These are phyloP conservation scores for Monodelphis domestica DNA, from an alignment of 2,797 vertebrate genomes.

Conservation along the genomic window DNA sequence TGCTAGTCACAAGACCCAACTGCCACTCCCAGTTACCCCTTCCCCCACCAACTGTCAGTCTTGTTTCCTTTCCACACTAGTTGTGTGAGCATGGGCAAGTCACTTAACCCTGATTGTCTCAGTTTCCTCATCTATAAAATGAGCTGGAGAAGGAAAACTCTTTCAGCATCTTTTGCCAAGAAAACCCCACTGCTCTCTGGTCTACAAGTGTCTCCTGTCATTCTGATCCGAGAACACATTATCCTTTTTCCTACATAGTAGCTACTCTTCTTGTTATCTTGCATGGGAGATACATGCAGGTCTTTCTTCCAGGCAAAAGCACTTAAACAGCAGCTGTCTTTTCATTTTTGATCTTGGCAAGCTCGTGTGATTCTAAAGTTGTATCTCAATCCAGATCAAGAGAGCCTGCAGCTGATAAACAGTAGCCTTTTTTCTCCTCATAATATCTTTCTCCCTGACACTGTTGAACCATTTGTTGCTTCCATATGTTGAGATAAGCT, in stretches of 20 bases:
- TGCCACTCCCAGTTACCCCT: too few species aligned
- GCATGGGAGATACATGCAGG: neutral
- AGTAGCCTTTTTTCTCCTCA: neutral
- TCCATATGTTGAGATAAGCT: neutral
- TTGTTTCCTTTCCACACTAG: too few species aligned
- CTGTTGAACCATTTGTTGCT: neutral
- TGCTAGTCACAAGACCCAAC: too few species aligned
- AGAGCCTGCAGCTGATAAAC: neutral
- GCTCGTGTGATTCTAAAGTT: neutral
- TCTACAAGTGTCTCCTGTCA: neutral
- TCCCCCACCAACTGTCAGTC: too few species aligned
- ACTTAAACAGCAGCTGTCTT: neutral
- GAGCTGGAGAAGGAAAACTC: too few species aligned
- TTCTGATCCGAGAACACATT: neutral
- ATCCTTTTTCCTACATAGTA: neutral
- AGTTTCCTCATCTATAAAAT: too few species aligned
- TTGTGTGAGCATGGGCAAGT: too few species aligned
- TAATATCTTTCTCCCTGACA: neutral
- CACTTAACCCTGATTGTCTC: too few species aligned
- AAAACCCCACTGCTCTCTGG: neutral
- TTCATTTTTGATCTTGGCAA: neutral
- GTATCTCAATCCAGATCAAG: neutral
- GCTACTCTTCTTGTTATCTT: neutral
- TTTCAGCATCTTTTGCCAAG: too few species aligned
- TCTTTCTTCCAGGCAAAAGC: neutral